Evolutionary conservation across 2,888 invertebrate species (phyloP).

Genomic region (Meteorus cinctellus): DNA sequence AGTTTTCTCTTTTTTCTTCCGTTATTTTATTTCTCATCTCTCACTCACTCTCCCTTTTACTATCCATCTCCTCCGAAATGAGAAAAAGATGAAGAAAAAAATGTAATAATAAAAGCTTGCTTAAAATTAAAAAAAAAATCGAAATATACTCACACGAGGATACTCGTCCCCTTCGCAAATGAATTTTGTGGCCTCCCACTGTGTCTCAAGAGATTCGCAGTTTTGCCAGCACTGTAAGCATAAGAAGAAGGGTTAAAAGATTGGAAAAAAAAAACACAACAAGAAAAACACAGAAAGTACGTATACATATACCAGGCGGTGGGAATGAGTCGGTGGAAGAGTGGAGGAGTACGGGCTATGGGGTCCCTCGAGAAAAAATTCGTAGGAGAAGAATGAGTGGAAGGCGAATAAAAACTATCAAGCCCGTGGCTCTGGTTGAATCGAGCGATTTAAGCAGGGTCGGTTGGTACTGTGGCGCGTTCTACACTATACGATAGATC

Average conservation of each 20-base stretch:
- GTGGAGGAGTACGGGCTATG: conserved; percentile 49
- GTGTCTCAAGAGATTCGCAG: conserved; percentile 68
- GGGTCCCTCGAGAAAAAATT: conserved; percentile 49
- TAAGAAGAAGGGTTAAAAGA: conserved; percentile 51
- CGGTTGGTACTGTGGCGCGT: conserved; percentile 31
- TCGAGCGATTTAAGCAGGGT: conserved; percentile 65
- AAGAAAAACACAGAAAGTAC: conserved; percentile 24
- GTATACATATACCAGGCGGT: conserved; percentile 40
- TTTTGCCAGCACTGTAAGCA: conserved; percentile 69
- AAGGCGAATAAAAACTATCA: conserved; percentile 64
- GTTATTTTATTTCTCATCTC: conserved; percentile 11
- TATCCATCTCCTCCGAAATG: conserved; percentile 10
- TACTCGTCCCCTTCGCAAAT: conserved; percentile 67
- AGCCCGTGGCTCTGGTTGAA: conserved; percentile 59
- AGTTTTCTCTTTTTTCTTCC: conserved; percentile 30
- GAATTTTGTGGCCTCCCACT: conserved; percentile 65
- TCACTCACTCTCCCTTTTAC: conserved; percentile 15
- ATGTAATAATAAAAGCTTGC: conserved; percentile 30
- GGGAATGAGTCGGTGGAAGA: conserved; percentile 50
- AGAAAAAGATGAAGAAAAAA: conserved; percentile 18
- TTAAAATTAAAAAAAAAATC: conserved; percentile 41
- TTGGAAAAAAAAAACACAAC: conserved; percentile 46
- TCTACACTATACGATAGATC: not conserved
- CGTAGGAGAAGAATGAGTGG: conserved; percentile 54
- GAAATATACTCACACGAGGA: conserved; percentile 63